phyloP scores from a whole-genome alignment of 2,797 vertebrate genomes.

The Karalla daura region DNA sequence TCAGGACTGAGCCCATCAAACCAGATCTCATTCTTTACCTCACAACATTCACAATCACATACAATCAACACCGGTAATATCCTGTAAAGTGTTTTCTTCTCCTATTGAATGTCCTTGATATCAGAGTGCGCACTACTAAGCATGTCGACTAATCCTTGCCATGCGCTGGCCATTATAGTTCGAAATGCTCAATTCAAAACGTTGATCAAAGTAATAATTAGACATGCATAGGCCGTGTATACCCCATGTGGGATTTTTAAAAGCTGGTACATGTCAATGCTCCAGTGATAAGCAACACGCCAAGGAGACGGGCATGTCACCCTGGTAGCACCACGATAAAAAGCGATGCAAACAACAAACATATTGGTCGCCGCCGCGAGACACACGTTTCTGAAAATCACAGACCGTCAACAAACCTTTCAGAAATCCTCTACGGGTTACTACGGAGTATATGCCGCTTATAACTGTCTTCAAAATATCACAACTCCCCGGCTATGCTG shows the following conservation, averaged over 20 bases:
- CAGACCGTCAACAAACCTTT: conserved; percentile 50
- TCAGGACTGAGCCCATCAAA: no score
- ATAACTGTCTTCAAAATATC: conserved; percentile 13
- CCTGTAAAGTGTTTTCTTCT: no score
- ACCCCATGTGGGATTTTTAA: neutral
- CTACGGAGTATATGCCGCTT: neutral
- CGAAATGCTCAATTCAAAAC: no score
- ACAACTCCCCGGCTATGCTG: neutral
- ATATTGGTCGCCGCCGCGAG: neutral
- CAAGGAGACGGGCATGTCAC: conserved; percentile 33
- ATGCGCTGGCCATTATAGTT: no score
- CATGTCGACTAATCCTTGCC: no score
- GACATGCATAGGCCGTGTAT: accelerated
- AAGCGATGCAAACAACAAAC: neutral
- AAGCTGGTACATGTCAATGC: neutral
- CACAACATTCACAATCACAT: no score
- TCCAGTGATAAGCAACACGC: neutral
- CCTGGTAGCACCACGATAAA: neutral
- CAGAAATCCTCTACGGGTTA: neutral
- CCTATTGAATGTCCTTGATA: no score
- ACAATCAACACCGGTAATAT: no score
- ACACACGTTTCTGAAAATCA: accelerated
- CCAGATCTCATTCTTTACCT: no score
- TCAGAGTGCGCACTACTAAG: no score
- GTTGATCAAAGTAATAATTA: accelerated